Evolutionary conservation across 2,888 invertebrate species (phyloP).

Genomic region (Carcina quercana): DNA sequence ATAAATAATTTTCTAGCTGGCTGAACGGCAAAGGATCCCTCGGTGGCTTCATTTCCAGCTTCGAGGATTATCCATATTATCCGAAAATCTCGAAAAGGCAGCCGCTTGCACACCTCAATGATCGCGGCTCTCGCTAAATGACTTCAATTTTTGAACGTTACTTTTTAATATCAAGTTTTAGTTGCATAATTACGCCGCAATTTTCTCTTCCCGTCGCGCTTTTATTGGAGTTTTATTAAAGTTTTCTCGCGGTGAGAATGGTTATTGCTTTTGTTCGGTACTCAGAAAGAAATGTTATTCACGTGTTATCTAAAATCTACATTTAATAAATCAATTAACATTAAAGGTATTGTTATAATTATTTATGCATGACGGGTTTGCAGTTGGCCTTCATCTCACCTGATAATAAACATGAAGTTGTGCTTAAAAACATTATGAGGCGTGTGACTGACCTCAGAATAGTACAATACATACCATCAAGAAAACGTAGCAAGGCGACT

Average conservation of each 20-base stretch:
- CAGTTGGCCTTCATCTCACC: no score
- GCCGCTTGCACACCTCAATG: slow-evolving; percentile 42
- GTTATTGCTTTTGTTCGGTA: no score
- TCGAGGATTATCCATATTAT: slow-evolving; percentile 64
- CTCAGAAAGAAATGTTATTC: no score
- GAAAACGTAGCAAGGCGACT: no score
- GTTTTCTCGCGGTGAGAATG: slow-evolving; percentile 1
- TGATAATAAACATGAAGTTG: no score
- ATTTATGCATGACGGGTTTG: no score
- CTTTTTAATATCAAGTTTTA: slow-evolving; percentile 42
- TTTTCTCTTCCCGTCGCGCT: slow-evolving; percentile 21
- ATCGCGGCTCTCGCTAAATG: slow-evolving; percentile 51
- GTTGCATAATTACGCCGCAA: slow-evolving; percentile 37
- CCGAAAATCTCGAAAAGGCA: slow-evolving; percentile 57
- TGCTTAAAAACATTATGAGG: no score
- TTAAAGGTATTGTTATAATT: no score
- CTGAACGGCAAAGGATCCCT: slow-evolving; percentile 47
- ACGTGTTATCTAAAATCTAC: no score
- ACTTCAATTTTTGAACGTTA: slow-evolving; percentile 48
- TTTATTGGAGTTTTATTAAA: slow-evolving; percentile 6
- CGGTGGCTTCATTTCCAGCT: slow-evolving; percentile 54
- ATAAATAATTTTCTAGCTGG: slow-evolving; percentile 58
- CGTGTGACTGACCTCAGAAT: no score
- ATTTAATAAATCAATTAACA: no score
- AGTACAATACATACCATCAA: no score